Evolutionary conservation across 2,797 vertebrate genomes (phyloP), one percentile per base, ranked within the genome.

Genomic region (Schizopygopsis malacanthus): DNA sequence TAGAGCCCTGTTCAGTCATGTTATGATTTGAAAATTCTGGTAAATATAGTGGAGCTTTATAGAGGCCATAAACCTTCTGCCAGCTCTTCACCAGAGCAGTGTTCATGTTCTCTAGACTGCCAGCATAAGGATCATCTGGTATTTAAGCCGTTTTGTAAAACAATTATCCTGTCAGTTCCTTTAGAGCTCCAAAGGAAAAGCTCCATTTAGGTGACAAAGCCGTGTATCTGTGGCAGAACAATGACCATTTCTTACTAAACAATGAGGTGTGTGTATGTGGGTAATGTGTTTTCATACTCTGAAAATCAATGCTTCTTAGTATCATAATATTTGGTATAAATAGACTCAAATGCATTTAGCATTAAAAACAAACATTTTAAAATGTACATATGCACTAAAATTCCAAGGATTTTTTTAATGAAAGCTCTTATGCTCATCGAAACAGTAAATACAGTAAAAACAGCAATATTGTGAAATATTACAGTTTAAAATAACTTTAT

Each of bases 181-280:
- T 86, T 84, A 80, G 61, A 69, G 76, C 65, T 87, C 77, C 86
- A 86, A 84, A 89, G 84, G 80, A 85, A 70, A 78, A 73, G 82
- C 72, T 75, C 71, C 25, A 85, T 85, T 86, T 81, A 89, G 80
- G 75, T 90, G 92, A 94, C 91, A 94, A 93, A 92, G 89, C 84
- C 73, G 83, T 83, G 86, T 88, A 93, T 93, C 88, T 91, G 82
- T 82, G 43, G 81, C 71, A 54, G n/a, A 86, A 90, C 85, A 88
- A 89, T 88, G 83, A 82, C 25, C 15, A 45, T 71, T 80, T 89
- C 85, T 80, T 85, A 84, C 79, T 47, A 76, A 72, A 70, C 78
- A 83, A 25, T 71, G 54, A 70, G 47, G 52, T 84, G 10, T 84
- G 81, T 85, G 82, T 82, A 56, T 87, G 81, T 81, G 71, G 50